These are phyloP conservation scores for Drosophila varians DNA, from an alignment of 1,140 invertebrate genomes.

Conservation along the genomic window DNA sequence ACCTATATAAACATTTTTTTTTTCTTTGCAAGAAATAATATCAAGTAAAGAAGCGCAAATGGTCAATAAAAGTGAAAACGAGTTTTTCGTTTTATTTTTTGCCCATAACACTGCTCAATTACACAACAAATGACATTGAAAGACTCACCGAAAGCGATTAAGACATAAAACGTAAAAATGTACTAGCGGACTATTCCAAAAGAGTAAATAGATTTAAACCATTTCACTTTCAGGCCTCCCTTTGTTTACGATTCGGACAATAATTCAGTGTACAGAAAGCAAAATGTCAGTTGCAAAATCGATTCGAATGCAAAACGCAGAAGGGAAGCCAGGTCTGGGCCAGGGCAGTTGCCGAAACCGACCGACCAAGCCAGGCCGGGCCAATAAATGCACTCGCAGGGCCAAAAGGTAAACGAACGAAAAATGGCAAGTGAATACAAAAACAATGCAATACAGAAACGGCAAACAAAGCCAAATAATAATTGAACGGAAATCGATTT, in stretches of 20 bases:
- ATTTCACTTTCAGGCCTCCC: slow-evolving; percentile 44
- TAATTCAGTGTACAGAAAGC: neutral
- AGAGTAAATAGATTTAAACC: neutral
- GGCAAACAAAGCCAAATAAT: slow-evolving; percentile 18
- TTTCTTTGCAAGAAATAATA: slow-evolving; percentile 49
- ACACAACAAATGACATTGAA: slow-evolving; percentile 74
- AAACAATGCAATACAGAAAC: slow-evolving; percentile 9
- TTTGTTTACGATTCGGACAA: slow-evolving; percentile 23
- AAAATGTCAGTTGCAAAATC: slow-evolving; percentile 51
- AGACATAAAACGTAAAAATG: slow-evolving; percentile 19
- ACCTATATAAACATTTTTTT: neutral
- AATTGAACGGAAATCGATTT: slow-evolving; percentile 41
- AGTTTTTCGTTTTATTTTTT: slow-evolving; percentile 51
- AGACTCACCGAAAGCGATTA: neutral
- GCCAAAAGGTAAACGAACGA: slow-evolving; percentile 26
- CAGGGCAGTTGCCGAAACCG: slow-evolving; percentile 41
- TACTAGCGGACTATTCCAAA: slow-evolving; percentile 7
- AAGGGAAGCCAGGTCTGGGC: slow-evolving; percentile 47
- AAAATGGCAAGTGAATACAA: slow-evolving; percentile 8
- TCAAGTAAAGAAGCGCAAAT: slow-evolving; percentile 71
- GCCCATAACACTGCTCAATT: slow-evolving; percentile 48
- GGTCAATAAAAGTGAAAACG: slow-evolving; percentile 79
- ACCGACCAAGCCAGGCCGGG: neutral
- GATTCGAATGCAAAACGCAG: slow-evolving; percentile 39
- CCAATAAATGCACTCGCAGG: neutral